Conservation (phyloP, 2,113 vertebrate species). For the Crotalus horridus region DNA sequence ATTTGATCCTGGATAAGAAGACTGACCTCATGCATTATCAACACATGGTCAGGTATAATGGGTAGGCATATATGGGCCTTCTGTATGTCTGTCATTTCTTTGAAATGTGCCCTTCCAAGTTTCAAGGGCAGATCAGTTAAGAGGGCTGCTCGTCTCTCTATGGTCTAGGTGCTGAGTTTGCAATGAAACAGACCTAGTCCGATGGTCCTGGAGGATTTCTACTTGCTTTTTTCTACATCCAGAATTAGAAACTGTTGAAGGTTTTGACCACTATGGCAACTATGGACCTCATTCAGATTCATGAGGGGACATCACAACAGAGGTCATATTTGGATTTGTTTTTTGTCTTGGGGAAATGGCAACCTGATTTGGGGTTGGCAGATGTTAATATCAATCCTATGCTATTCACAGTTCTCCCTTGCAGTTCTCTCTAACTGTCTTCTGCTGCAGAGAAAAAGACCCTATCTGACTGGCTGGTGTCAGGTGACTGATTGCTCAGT, state of each 20-base stretch:
- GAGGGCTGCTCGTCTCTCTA: neutral
- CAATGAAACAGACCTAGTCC: neutral
- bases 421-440: neutral
- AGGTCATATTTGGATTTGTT: neutral
- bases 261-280: neutral
- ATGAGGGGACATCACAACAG: neutral
- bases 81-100: neutral
- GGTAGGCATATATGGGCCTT: neutral
- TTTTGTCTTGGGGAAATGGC: neutral
- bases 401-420: neutral
- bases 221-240: neutral
- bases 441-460: neutral
- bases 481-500: neutral
- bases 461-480: neutral
- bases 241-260: neutral
- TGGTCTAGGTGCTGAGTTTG: neutral
- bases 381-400: neutral
- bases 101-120: neutral
- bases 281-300: neutral
- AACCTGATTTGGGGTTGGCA: neutral
- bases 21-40: neutral
- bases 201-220: neutral
- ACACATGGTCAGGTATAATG: neutral
- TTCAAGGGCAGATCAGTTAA: neutral
- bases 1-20: neutral